A percentile compares a stretch with the other conserved stretches of the same genome.
Conservation (phyloP, 2,113 vertebrate genomes). For the Xyliphius kryptos region DNA sequence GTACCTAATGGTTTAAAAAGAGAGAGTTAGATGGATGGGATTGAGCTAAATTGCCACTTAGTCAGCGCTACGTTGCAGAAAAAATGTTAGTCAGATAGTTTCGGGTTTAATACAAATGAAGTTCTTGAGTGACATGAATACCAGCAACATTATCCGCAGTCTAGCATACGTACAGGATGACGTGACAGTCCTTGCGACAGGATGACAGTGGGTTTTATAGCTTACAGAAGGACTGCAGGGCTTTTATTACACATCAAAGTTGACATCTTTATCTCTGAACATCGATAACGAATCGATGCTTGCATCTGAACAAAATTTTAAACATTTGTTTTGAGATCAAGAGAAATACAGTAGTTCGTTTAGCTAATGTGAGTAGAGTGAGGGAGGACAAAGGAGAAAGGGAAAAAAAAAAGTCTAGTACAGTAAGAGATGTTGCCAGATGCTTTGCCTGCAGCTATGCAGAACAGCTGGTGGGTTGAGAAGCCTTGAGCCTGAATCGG, state of each 20-base stretch:
- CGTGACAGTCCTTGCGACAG: too few relatives aligned
- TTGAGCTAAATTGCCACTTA: slow-evolving; percentile 24
- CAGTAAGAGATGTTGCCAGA: slow-evolving; percentile 32
- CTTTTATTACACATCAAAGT: too few relatives aligned
- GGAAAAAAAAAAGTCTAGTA: slow-evolving; percentile 3
- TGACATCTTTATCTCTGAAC: not conserved
- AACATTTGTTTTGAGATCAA: not conserved
- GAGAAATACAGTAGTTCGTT: slow-evolving; percentile 1
- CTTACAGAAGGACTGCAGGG: too few relatives aligned
- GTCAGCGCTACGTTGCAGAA: slow-evolving; percentile 7
- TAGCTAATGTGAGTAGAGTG: slow-evolving; percentile 8
- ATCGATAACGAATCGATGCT: not conserved
- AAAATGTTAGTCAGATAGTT: not conserved
- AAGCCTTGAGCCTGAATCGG: slow-evolving; percentile 11
- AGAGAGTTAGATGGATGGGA: slow-evolving; percentile 17
- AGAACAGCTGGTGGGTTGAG: slow-evolving; percentile 27
- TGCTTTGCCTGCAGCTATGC: slow-evolving; percentile 41
- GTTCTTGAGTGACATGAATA: too few relatives aligned
- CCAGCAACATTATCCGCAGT: too few relatives aligned
- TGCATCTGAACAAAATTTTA: not conserved
- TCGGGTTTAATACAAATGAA: not conserved
- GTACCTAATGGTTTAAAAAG: slow-evolving; percentile 27
- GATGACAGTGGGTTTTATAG: too few relatives aligned
- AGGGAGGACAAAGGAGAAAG: slow-evolving; percentile 10
- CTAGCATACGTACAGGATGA: too few relatives aligned